Evolutionary conservation across 2,113 vertebrate genomes (phyloP), one percentile per base, ranked within the genome.

Genomic region (Strix aluco): DNA sequence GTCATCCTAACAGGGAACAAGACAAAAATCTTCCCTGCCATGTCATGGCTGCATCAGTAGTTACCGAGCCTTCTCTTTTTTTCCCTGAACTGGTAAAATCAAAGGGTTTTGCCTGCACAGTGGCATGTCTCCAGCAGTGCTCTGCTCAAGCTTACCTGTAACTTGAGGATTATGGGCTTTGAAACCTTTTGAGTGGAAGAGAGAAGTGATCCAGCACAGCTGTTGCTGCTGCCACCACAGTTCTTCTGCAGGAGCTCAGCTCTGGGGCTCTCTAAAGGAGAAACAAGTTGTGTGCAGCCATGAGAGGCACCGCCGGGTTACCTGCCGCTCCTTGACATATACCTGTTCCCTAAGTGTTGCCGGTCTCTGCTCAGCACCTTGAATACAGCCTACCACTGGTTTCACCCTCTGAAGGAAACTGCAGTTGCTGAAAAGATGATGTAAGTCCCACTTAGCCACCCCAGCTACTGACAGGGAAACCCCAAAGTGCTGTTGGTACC

Each of bases 241-340:
- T n/a, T 4, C 17, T 86, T 63, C 36, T 6, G 3, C 26, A 30
- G 21, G 20, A 91, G 1, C 42, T 81, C 34, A 75, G 52, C 20
- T 65, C 57, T 11, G 8, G 32, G 22, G 17, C 10, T 66, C 51
- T 57, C 27, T 71, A 46, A 81, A 10, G 22, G 51, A 78, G 29
- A 79, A 81, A 79, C 6, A 32, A 51, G 10, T 38, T 55, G 40
- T 49, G 34, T 2, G 2, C 9, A 81, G 57, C 47, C 10, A 2
- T 7, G 69, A 74, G 51, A 87, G 42, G 5, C 27, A 58, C 3
- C 9, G 46, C 46, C 11, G 16, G 2, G 4, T 40, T 84, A 42
- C 22, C 38, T 38, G 51, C n/a, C 2, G 0, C 13, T 51, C 15
- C 34, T 81, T 2, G 1, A 11, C 59, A 36, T 3, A 0, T 14